These are phyloP conservation scores for Drosophila cognata DNA, from an alignment of 2,888 invertebrate species.

Conservation along the genomic window DNA sequence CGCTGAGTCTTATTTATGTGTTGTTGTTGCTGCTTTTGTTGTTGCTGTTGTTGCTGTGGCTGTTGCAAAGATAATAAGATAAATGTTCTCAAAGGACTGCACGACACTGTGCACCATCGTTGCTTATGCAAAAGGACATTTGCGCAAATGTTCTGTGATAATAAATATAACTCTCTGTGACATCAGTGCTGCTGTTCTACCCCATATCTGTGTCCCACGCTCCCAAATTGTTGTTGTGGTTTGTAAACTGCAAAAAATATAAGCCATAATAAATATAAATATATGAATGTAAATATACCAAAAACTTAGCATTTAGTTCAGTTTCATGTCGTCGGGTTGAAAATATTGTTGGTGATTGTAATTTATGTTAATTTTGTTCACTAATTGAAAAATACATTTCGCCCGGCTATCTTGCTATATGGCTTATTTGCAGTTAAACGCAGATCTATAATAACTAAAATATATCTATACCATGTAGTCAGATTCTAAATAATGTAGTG, in stretches of 20 bases:
- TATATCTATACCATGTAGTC: neutral
- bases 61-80: conserved; percentile 81
- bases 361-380: conserved; percentile 59
- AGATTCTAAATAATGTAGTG: neutral
- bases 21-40: conserved; percentile 34
- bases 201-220: conserved; percentile 10
- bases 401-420: neutral
- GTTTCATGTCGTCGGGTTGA: conserved; percentile 48
- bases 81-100: conserved; percentile 81
- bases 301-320: conserved; percentile 54
- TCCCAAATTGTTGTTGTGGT: conserved; percentile 4
- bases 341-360: conserved; percentile 59
- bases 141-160: conserved; percentile 80
- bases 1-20: conserved; percentile 78
- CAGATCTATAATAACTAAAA: neutral
- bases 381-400: conserved; percentile 58
- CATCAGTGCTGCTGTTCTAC: conserved; percentile 45
- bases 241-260: conserved; percentile 17
- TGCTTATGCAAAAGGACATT: conserved; percentile 80
- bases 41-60: conserved; percentile 46
- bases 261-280: conserved; percentile 13
- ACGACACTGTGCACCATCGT: conserved; percentile 69
- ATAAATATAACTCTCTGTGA: conserved; percentile 78
- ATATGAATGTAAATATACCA: conserved; percentile 1
- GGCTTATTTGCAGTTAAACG: neutral